Evolutionary conservation across 2,113 vertebrate genomes (phyloP), one percentile per base, ranked within the genome.

Genomic region (Xiphophorus maculatus): DNA sequence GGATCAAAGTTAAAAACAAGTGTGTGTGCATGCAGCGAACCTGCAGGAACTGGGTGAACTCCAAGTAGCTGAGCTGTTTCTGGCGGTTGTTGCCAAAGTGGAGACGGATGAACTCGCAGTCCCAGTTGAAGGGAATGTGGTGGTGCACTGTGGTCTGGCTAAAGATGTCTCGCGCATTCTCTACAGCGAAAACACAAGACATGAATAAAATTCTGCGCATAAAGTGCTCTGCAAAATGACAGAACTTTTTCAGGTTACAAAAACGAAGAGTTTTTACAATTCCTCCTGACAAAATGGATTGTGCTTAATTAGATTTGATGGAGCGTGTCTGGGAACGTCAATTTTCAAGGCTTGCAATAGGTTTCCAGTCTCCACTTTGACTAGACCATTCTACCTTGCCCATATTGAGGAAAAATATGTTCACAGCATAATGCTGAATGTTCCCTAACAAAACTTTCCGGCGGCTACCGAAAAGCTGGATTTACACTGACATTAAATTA

Each of bases 41-140:
- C 97, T 99, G 97, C 71, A 99, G 94, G 92, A 99, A 99, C 76
- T 99, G 96, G 66, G 97, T 97, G 91, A 99, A 99, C 89, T 99
- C 97, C 62, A 97, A 93, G 93, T 99, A 99, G 93, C 91, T 97
- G 91, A 99, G 96, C 73, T 94, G 93, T 89, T 98, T 99, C 92
- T 96, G 98, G 87, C 95, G 94, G 88, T 98, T 96, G 82, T 97
- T 95, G 29, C 98, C 98, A 89, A 99, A 99, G 91, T 99, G 98
- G 83, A 98, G 95, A 37, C 95, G 95, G 91, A 99, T 97, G 90
- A 99, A 99, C 64, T 98, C 98, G 83, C 98, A 98, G 87, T 99
- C 96, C 98, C 98, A 99, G 93, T 97, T 99, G 93, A 99, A 99
- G 85, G 98, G 97, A 90, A 99, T 99, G 90, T 99, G 98, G 88